Evolutionary conservation across 1,140 invertebrate genomes (phyloP), one percentile per base, ranked within the genome.

Genomic region (Forficula auricularia): DNA sequence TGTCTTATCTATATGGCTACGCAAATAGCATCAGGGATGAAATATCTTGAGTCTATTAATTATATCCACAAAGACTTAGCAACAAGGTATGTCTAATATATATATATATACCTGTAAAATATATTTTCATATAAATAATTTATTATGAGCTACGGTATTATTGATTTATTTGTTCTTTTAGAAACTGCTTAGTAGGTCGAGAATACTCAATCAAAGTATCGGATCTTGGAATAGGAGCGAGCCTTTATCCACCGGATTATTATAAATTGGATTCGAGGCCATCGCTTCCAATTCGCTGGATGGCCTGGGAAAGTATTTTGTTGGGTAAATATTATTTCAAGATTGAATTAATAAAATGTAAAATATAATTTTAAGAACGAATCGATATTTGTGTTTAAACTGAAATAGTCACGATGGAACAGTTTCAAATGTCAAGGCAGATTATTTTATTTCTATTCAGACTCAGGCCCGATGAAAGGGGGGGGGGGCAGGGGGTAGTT

Each of bases 21-120:
- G 45, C 80, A 85, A 65, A 82, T 87, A 57, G 77, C 82, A 48
- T 75, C 77, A 46, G 83, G 80, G 43, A 85, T 86, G 82, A 84
- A 83, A 59, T 84, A 84, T 61, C 66, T 87, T 57, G 80, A 85
- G 61, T 73, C 73, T 16, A 65, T 81, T 50, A 79, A 80, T 58
- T 75, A 84, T 59, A 74, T 86, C 33, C 81, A 86, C 61, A 66
- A 77, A 50, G 82, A 87, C 64, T 64, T 87, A 53, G 77, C 82
- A 45, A 76, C 82, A 50, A 71, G 78, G 73, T 77, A 61, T 67
- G 64, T 60, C 8, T 19, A 19, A 40, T 27, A 40, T 35, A 18
- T 47, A n/a, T 19, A 18, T 35, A 19, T 30, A 19, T 40, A 49
- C 15, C 16, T 22, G 0, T 37, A 30, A 15, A 0, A 3, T 38